Base-by-base conservation (phyloP, 2,113 vertebrate genomes). In the Pimephales promelas region DNA sequence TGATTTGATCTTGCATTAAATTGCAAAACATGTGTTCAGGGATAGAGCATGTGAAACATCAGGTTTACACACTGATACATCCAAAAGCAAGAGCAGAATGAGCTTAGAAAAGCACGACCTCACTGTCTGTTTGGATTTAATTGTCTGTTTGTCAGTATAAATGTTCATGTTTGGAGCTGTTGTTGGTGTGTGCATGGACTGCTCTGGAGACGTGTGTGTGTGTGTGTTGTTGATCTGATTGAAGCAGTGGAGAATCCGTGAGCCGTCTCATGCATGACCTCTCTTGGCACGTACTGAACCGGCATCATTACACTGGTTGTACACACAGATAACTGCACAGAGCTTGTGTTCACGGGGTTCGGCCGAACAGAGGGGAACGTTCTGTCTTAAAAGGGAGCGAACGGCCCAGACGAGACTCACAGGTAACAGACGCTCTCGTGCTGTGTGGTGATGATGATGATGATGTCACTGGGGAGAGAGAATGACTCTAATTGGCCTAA, bases 311-410 rank as follows among this genome's bases (percentile, higher is more conserved):
- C 92, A 97, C 92, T 94, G 95, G 92, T 97, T 97, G 94, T 96
- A 91, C 94, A 96, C 94, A 94, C 95, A 98, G 96, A 97, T 96
- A 95, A 96, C 96, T 97, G 94, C 97, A 97, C 94, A 96, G 96
- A 97, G 94, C 90, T 97, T 96, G 95, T 96, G 94, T 96, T 97
- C 96, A 96, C 96, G 95, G 95, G 95, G 94, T 97, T 96, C 95
- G 96, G 89, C 91, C 95, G 96, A 97, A 95, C 96, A 92, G 95
- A 97, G 93, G 95, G 94, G 94, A 97, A 94, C 94, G 90, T 96
- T 96, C 94, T 96, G 92, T 95, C 96, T 95, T 97, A 97, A 96
- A 92, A 94, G 92, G 92, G 43, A 91, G 94, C 18, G 52, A 54
- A 92, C 92, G 94, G 18, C 52, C 52, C 52, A 77, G 91, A 94